Evolutionary conservation across 2,888 invertebrate species (phyloP), one percentile per base, ranked within the genome.

Genomic region (Sesia apiformis): DNA sequence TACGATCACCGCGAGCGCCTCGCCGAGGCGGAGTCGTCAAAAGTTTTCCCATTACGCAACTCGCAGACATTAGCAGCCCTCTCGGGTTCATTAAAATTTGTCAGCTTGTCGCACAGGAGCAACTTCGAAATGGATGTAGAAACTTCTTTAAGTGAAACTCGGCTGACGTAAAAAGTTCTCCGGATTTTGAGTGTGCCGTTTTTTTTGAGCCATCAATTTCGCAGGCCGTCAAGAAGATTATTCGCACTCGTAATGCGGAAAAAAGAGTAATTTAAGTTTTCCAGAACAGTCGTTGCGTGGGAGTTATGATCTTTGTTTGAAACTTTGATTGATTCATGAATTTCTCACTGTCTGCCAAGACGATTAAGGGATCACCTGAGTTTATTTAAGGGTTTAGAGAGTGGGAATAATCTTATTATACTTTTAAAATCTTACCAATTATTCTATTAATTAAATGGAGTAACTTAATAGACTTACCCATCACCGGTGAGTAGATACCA

Each of bases 1-100:
- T 51, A 52, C 57, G 53, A 53, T 42, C 52, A 62, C 57, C 57
- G 62, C 46, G 54, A 57, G 54, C 56, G 57, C 56, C 56, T 52
- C 39, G 52, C 43, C 53, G 59, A 51, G 60, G 62, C 62, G 58
- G 62, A 71, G 65, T 68, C 52, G 40, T 52, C 52, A 52, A 52
- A 23, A 89, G 78, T 89, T 89, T 89, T 88, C 88, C 86, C 87
- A 89, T 89, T 89, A 87, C 77, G 73, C 65, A 63, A 76, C 67
- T 76, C 77, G 77, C 74, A 81, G 86, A 86, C 88, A 87, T 89
- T 88, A 88, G 84, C 85, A 81, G 74, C 80, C 80, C 87, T 82
- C 87, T 81, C 76, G 82, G 81, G 82, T 82, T 89, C 89, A 88
- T 89, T 89, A 89, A 86, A 88, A 88, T 89, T 89, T 89, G 89